Evolutionary conservation across 2,797 vertebrate species (phyloP).

Genomic region (Gymnocypris eckloni): DNA sequence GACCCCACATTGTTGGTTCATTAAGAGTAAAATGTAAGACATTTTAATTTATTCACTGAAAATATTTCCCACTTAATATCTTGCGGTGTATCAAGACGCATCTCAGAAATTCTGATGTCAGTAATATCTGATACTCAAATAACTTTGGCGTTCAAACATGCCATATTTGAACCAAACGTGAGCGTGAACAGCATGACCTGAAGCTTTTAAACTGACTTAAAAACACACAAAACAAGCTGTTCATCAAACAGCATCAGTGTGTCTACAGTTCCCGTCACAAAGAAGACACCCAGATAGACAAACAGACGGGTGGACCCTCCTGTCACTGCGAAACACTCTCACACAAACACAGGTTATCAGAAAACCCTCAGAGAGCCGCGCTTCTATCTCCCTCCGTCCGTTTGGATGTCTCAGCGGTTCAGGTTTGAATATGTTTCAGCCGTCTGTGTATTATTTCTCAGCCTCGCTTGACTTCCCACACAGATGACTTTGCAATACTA

Average conservation of each 20-base stretch:
- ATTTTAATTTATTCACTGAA: neutral
- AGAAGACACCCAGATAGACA: conserved; percentile 71
- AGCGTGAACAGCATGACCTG: neutral
- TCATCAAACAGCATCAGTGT: conserved; percentile 55
- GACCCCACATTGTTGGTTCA: neutral
- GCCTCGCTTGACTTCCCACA: conserved; percentile 49
- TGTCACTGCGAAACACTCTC: conserved; percentile 12
- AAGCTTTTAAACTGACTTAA: neutral
- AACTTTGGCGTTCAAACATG: neutral
- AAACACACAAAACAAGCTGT: neutral
- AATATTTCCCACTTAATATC: neutral
- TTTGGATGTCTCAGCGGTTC: conserved; percentile 25
- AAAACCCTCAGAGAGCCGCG: conserved; percentile 40
- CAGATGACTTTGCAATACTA: conserved; percentile 31
- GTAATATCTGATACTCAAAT: neutral
- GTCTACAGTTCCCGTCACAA: conserved; percentile 63
- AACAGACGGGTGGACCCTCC: conserved; percentile 66
- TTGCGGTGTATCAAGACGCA: neutral
- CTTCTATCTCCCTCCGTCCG: conserved; percentile 46
- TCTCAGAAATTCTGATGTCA: neutral
- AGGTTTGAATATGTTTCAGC: conserved; percentile 47
- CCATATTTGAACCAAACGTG: neutral
- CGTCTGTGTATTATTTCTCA: conserved; percentile 41
- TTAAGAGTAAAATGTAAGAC: neutral
- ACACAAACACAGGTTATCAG: conserved; percentile 58